Conservation (phyloP, 1,140 invertebrate species). For the Chymomyza costata region DNA sequence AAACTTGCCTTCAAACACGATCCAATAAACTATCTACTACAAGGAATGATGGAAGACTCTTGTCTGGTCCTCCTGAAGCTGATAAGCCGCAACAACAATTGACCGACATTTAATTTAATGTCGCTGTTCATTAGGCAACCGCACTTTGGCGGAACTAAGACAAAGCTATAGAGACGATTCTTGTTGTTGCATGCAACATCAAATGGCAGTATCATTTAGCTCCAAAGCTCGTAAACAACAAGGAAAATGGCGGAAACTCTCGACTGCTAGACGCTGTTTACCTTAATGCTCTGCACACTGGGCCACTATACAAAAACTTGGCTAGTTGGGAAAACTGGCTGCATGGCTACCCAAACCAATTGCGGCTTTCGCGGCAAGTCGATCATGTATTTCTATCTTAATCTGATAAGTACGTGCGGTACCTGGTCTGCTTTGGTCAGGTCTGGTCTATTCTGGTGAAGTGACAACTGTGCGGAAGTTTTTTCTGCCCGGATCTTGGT, state of each 20-base stretch:
- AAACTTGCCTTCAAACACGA: no score
- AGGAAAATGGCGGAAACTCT: background rate
- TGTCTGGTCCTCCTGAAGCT: constrained; percentile 35
- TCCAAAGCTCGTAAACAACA: constrained; percentile 30
- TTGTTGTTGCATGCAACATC: background rate
- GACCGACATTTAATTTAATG: constrained; percentile 71
- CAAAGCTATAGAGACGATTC: constrained; percentile 11
- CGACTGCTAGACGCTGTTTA: constrained; percentile 8
- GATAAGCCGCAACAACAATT: constrained; percentile 63
- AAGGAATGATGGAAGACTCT: constrained; percentile 8
- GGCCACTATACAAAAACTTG: constrained; percentile 53
- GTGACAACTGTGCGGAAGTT: constrained; percentile 5
- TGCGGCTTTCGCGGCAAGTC: background rate
- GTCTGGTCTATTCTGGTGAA: background rate
- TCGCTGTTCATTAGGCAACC: constrained; percentile 64
- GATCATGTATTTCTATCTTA: constrained; percentile 68
- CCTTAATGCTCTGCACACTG: constrained; percentile 5
- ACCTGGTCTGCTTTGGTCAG: no score
- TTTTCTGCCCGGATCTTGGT: constrained; percentile 22
- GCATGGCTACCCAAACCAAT: no score
- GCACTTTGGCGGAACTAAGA: no score
- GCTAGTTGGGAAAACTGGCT: constrained; percentile 11
- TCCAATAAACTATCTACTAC: no score
- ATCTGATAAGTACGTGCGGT: constrained; percentile 68
- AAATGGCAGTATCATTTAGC: constrained; percentile 52